These are phyloP conservation scores for Cyanoramphus novaezelandiae DNA, from an alignment of 2,113 vertebrate genomes.

Conservation along the genomic window DNA sequence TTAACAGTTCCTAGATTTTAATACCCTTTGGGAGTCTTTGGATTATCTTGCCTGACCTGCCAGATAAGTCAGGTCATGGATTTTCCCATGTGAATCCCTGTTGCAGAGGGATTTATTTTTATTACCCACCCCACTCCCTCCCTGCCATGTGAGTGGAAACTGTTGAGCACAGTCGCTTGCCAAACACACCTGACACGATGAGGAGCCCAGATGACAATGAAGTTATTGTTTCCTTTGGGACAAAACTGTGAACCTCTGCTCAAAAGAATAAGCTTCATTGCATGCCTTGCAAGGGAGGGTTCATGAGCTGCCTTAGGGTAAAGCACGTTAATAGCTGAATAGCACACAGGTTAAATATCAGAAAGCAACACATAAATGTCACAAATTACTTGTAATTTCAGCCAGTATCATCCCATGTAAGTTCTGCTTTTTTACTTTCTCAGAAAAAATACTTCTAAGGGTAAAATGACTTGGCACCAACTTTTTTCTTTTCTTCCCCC, in stretches of 20 bases:
- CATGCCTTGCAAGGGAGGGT: neutral
- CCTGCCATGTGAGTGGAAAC: neutral
- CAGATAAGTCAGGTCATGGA: neutral
- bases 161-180: too few relatives aligned
- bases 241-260: neutral
- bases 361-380: neutral
- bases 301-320: neutral
- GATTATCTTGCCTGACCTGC: neutral
- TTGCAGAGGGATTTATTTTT: neutral
- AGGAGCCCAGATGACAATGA: neutral
- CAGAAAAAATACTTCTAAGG: neutral
- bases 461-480: neutral
- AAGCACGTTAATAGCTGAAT: neutral
- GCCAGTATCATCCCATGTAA: neutral
- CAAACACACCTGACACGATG: fast-evolving
- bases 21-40: neutral
- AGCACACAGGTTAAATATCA: neutral
- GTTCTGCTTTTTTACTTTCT: too few relatives aligned
- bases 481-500: neutral
- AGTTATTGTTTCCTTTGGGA: neutral
- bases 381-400: neutral
- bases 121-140: neutral
- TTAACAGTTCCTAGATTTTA: neutral
- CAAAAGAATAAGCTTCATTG: neutral
- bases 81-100: neutral